Evolutionary conservation across 2,113 vertebrate species (phyloP).

Genomic region (Cheirogaleus medius): DNA sequence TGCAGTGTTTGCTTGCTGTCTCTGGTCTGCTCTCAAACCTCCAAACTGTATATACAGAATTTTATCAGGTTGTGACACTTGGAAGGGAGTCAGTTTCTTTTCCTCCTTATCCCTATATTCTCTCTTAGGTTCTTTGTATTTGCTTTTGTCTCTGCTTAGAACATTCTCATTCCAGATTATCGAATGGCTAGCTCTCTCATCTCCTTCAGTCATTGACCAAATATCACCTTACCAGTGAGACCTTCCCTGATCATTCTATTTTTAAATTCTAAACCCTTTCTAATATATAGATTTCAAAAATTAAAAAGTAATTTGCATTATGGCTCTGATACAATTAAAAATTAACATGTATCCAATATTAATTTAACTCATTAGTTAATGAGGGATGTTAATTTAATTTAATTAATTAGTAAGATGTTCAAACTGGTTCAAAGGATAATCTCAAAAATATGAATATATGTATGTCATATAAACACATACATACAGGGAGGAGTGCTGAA

Average conservation of each 20-base stretch:
- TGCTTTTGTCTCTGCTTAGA: neutral
- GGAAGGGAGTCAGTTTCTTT: neutral
- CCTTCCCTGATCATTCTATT: neutral
- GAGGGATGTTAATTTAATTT: neutral
- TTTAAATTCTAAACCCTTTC: neutral
- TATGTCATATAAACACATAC: neutral
- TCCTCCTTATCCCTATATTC: neutral
- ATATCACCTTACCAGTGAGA: neutral
- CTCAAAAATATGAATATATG: neutral
- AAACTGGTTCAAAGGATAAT: neutral
- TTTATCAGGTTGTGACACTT: neutral
- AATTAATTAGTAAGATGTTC: neutral
- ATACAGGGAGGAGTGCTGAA: neutral
- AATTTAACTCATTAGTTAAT: neutral
- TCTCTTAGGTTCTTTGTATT: neutral
- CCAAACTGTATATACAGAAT: neutral
- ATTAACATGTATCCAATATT: neutral
- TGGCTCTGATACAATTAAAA: neutral
- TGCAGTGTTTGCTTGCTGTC: neutral
- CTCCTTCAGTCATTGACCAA: neutral
- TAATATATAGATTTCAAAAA: neutral
- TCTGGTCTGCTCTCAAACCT: neutral
- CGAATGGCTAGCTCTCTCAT: neutral
- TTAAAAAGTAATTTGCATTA: neutral
- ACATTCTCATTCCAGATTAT: neutral